A percentile compares a stretch with the other conserved stretches of the same genome.
These are phyloP conservation scores for Adelphocoris suturalis DNA, from an alignment of 2,888 invertebrate species.

Conservation along the genomic window DNA sequence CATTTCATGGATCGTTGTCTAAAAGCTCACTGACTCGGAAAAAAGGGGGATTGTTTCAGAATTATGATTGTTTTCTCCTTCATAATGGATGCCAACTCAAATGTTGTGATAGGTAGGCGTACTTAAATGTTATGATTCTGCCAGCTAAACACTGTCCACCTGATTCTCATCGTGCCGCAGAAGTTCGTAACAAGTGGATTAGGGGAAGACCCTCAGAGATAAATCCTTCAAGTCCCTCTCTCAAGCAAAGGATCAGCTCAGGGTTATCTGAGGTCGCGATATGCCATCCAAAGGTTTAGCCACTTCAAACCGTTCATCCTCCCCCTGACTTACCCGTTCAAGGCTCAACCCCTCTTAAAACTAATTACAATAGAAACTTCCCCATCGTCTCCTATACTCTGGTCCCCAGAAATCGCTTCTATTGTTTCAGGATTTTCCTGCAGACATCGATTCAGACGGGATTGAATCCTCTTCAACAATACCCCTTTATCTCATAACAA, in stretches of 20 bases:
- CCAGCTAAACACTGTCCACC: slow-evolving; percentile 3
- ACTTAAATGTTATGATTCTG: background rate
- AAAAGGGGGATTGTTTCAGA: no score
- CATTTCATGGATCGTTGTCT: no score
- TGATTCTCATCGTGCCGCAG: background rate
- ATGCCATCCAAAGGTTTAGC: background rate
- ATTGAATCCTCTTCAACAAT: slow-evolving; percentile 42
- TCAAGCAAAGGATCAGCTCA: background rate
- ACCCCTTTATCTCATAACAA: slow-evolving; percentile 57
- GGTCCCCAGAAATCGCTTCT: slow-evolving; percentile 20
- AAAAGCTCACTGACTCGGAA: no score
- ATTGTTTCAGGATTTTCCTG: slow-evolving; percentile 48
- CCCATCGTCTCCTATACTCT: slow-evolving; percentile 1
- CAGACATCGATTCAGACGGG: slow-evolving; percentile 35
- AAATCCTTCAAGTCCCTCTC: background rate
- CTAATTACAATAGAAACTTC: slow-evolving; percentile 63
- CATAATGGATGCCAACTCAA: no score
- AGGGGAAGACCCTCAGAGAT: background rate
- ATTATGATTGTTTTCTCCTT: no score
- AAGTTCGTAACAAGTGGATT: background rate
- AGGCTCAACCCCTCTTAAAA: slow-evolving; percentile 45
- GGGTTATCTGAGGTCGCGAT: slow-evolving; percentile 12
- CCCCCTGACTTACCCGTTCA: background rate
- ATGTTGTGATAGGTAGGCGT: no score
- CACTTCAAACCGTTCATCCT: slow-evolving; percentile 38